These are phyloP conservation scores for Antrozous pallidus DNA, from an alignment of 2,797 vertebrate genomes.

Conservation along the genomic window DNA sequence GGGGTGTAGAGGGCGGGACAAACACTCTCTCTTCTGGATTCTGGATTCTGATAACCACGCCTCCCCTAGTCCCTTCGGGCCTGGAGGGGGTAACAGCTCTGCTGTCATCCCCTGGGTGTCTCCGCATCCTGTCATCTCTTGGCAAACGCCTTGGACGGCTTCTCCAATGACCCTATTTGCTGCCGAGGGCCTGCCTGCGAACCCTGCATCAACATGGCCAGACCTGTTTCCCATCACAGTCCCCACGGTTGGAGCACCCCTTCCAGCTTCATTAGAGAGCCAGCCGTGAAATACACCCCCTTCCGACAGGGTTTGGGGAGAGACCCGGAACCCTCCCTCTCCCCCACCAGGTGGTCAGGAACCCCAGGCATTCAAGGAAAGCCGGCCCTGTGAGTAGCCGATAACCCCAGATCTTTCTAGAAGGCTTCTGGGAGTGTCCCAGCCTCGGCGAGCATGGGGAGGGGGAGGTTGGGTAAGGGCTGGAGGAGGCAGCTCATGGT, in stretches of 20 bases:
- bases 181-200: not conserved
- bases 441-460: not conserved
- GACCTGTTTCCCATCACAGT: not conserved
- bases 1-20: not conserved
- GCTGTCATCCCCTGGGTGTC: not conserved
- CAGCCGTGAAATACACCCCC: rapidly evolving
- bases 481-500: not conserved
- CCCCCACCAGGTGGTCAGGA: not conserved
- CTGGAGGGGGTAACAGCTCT: not conserved
- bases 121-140: not conserved
- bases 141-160: not conserved
- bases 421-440: not conserved
- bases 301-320: rapidly evolving
- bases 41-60: not conserved
- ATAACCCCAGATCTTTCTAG: not conserved
- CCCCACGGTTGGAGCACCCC: not conserved
- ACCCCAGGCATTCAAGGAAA: not conserved
- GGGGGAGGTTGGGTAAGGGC: not conserved
- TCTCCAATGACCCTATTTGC: not conserved
- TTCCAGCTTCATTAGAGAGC: not conserved
- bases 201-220: rapidly evolving
- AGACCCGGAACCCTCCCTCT: not conserved
- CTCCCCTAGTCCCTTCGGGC: not conserved
- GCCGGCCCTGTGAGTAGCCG: not conserved
- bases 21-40: not conserved